These are phyloP conservation scores for Temnothorax unifasciatus DNA, from an alignment of 2,888 invertebrate species.

Conservation along the genomic window DNA sequence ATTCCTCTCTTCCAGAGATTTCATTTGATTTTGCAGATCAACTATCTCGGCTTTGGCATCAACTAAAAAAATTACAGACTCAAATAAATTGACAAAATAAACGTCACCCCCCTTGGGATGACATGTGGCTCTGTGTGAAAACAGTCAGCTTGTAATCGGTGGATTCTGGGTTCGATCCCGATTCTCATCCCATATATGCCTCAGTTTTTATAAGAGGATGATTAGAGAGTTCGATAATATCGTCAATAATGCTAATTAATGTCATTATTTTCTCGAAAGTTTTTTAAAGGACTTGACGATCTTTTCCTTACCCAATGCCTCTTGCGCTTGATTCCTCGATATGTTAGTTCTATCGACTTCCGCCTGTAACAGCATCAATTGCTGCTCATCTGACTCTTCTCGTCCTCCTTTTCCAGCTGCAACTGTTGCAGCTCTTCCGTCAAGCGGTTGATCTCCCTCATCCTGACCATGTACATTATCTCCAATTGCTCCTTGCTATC, in stretches of 20 bases:
- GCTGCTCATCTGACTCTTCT: conserved; percentile 87
- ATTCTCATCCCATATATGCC: neutral
- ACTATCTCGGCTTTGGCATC: conserved; percentile 82
- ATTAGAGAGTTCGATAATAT: neutral
- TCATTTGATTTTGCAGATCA: conserved; percentile 79
- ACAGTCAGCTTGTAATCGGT: neutral
- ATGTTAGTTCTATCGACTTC: conserved; percentile 89
- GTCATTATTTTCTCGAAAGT: neutral
- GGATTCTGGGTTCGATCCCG: neutral
- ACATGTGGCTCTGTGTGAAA: neutral
- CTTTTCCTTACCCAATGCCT: conserved; percentile 87
- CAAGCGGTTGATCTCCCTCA: conserved; percentile 83
- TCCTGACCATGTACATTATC: conserved; percentile 85
- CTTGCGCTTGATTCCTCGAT: conserved; percentile 89
- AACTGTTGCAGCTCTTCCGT: conserved; percentile 79
- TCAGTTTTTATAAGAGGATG: neutral
- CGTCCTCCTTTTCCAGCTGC: conserved; percentile 78
- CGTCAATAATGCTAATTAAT: neutral
- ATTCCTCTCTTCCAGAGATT: conserved; percentile 79
- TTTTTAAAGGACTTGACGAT: neutral
- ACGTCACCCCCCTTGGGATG: neutral
- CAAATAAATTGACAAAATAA: neutral
- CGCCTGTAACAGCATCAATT: conserved; percentile 88
- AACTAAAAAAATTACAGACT: conserved; percentile 71
- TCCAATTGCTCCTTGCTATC: conserved; percentile 85